Evolutionary conservation across 2,113 vertebrate genomes (phyloP).

Genomic region (Apteryx owenii): DNA sequence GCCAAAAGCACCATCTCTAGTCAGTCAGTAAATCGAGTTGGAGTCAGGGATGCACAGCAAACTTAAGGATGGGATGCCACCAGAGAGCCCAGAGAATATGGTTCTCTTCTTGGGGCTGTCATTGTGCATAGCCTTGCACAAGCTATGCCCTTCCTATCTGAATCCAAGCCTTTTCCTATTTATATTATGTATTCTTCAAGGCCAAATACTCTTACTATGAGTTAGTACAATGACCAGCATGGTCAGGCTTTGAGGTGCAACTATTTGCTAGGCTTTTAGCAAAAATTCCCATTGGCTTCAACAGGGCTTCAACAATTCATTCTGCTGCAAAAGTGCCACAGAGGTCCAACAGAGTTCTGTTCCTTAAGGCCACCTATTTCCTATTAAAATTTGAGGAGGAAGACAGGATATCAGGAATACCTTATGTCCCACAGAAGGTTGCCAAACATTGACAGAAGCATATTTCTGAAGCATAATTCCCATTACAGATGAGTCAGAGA

Average conservation of each 20-base stretch:
- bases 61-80: neutral
- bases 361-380: neutral
- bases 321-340: neutral
- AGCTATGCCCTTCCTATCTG: neutral
- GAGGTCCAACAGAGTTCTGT: neutral
- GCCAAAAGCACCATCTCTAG: neutral
- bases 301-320: neutral
- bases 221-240: neutral
- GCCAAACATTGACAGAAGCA: neutral
- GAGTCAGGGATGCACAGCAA: fast-evolving
- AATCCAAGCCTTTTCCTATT: neutral
- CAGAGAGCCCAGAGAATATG: neutral
- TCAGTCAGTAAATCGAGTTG: neutral
- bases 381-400: neutral
- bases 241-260: neutral
- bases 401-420: neutral
- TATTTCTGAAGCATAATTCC: neutral
- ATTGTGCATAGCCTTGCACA: neutral
- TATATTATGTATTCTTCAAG: neutral
- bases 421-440: neutral
- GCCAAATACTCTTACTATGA: neutral
- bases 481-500: neutral
- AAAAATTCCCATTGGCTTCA: neutral
- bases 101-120: neutral
- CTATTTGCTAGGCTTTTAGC: neutral